Base-by-base conservation (phyloP, 2,888 invertebrate genomes). In the Polydrusus cervinus region DNA sequence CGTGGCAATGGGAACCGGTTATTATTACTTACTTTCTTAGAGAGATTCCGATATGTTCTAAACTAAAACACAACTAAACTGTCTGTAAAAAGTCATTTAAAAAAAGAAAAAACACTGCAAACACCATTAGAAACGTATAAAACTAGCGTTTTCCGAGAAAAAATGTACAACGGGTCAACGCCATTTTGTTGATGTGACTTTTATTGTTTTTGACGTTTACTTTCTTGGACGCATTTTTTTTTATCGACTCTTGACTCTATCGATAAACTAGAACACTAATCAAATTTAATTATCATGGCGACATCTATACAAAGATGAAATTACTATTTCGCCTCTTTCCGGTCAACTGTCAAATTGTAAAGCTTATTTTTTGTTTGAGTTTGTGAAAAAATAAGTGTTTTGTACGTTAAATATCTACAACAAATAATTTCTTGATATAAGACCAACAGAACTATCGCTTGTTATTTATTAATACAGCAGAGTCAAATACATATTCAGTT, bases 31-130 rank as follows among this genome's bases (percentile, higher is more conserved):
- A 81, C 81, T 78, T 77, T 74, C 20, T 47, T 14, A 20, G 65
- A 64, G 62, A 74, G 75, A 75, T 67, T 78, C 71, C 40, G 45
- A 47, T 60, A 47, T 25, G 45, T 34, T 47, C 38, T 72, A 53
- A 62, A 67, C 45, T 75, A 76, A 77, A 76, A 67, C 77, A 72
- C 74, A 78, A 75, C 70, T 72, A 72, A 76, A 78, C 64, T 79
- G 80, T 80, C 79, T 79, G 75, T 78, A 78, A 79, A 77, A 78
- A 60, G 75, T 69, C 78, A 76, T 76, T 47, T 47, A 78, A 76
- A 70, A 74, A 76, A 74, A 78, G 76, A 74, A 77, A 78, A 79
- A 62, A 47, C 16, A 47, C 75, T 62, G 70, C 77, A 69, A 60
- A 53, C 71, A 68, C 66, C 74, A 74, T 77, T 51, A 65, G 51